Conservation (phyloP, 30 jellyfish, hydroid and myxozoan genomes). For the Aurelia sp. region DNA sequence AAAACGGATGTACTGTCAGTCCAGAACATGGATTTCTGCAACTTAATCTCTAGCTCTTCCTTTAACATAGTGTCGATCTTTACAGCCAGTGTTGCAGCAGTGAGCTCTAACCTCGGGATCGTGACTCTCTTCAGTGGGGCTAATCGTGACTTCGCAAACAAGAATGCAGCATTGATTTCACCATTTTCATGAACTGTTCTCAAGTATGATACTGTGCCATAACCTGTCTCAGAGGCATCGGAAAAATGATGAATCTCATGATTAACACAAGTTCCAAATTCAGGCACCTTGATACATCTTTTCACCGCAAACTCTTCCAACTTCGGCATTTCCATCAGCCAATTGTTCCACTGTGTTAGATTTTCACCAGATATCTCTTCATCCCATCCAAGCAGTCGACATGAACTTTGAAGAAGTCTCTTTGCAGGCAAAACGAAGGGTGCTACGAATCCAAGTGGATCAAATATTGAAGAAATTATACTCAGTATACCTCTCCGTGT, state of each 20-base stretch:
- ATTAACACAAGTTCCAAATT: slow-evolving; percentile 4
- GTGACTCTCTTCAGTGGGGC: slow-evolving; percentile 69
- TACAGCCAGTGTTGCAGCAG: slow-evolving; percentile 77
- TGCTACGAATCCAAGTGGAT: slow-evolving; percentile 72
- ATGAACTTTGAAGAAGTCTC: slow-evolving; percentile 47
- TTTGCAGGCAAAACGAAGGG: slow-evolving; percentile 61
- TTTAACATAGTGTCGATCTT: slow-evolving; percentile 42
- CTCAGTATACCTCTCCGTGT: slow-evolving; percentile 51
- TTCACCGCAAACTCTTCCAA: slow-evolving; percentile 17
- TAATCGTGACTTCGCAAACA: slow-evolving; percentile 52
- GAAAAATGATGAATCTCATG: slow-evolving; percentile 54
- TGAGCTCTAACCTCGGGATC: slow-evolving; percentile 64
- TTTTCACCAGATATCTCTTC: slow-evolving; percentile 48
- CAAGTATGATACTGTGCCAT: slow-evolving; percentile 65
- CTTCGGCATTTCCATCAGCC: slow-evolving; percentile 42
- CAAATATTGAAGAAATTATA: slow-evolving; percentile 54
- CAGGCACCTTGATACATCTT: slow-evolving; percentile 39
- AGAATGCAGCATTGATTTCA: slow-evolving; percentile 30
- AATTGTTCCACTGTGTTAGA: slow-evolving; percentile 31
- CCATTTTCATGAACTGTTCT: slow-evolving; percentile 38
- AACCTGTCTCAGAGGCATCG: slow-evolving; percentile 56
- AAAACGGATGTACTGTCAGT: slow-evolving; percentile 67
- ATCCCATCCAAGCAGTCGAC: slow-evolving; percentile 45
- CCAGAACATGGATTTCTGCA: slow-evolving; percentile 46
- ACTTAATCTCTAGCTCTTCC: slow-evolving; percentile 50